Evolutionary conservation across 2,888 invertebrate genomes (phyloP).

Genomic region (Zaprionus bogoriensis): DNA sequence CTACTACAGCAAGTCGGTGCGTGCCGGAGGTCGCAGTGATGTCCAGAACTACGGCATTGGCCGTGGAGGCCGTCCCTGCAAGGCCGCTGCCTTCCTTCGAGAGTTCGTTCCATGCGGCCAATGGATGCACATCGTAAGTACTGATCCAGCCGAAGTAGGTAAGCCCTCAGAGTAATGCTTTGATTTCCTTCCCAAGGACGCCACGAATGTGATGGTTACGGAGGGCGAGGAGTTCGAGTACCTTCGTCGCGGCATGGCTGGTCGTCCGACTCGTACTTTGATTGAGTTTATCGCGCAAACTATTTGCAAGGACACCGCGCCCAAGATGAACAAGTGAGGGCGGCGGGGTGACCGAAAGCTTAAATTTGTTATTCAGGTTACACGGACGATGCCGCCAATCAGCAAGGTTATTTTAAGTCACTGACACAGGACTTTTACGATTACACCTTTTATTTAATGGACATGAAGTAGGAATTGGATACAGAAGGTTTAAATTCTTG

Average conservation of each 20-base stretch:
- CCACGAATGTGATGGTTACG: slow-evolving; percentile 89
- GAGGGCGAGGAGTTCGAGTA: slow-evolving; percentile 86
- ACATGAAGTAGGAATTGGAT: too few species aligned
- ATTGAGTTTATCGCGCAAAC: slow-evolving; percentile 88
- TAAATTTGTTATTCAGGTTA: neutral
- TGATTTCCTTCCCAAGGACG: slow-evolving; percentile 83
- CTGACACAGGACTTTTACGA: slow-evolving; percentile 22
- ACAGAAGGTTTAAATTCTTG: slow-evolving; percentile 42
- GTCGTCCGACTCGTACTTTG: slow-evolving; percentile 89
- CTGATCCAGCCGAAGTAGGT: too few species aligned
- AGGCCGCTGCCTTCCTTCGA: slow-evolving; percentile 90
- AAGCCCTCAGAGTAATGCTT: neutral
- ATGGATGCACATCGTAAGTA: slow-evolving; percentile 89
- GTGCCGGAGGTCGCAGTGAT: slow-evolving; percentile 83
- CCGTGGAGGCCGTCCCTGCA: slow-evolving; percentile 86
- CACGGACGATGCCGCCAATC: neutral
- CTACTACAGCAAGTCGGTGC: slow-evolving; percentile 84
- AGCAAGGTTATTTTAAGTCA: slow-evolving; percentile 15
- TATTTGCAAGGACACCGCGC: slow-evolving; percentile 80
- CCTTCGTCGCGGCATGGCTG: slow-evolving; percentile 87
- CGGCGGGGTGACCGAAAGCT: too few species aligned
- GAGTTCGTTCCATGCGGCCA: slow-evolving; percentile 88
- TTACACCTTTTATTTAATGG: slow-evolving; percentile 18
- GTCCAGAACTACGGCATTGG: slow-evolving; percentile 84
- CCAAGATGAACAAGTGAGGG: slow-evolving; percentile 57